Evolutionary conservation across 2,797 vertebrate genomes (phyloP), one percentile per base, ranked within the genome.

Genomic region (Petrocephalus schoutedeni): DNA sequence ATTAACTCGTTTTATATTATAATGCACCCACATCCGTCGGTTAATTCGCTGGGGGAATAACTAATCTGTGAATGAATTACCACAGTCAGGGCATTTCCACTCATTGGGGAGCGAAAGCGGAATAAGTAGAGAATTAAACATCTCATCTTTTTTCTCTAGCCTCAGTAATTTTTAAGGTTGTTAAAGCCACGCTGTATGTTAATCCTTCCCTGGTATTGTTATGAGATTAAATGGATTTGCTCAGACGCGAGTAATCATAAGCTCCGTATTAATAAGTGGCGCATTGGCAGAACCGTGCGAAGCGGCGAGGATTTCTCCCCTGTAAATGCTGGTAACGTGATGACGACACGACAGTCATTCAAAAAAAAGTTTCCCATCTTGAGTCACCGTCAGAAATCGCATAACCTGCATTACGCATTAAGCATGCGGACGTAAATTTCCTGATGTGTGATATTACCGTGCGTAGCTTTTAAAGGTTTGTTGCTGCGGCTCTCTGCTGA

Each of bases 21-120:
- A 91, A 90, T 90, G 91, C 90, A 89, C 91, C 87, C 88, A 86
- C 41, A 87, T 86, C 89, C 89, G 90, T 80, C 4, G 91, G 89
- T 86, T 77, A 80, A 89, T 87, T 88, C 32, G 16, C 77, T 71
- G 87, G 77, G 84, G 86, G 82, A 74, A 23, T 19, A 90, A 94
- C 92, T 90, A 94, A 93, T 71, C 64, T 92, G 93, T 95, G 87
- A 94, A 94, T 93, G 92, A 93, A 92, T 90, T 88, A 4, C 93
- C 58, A 32, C 54, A 19, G 54, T 58, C 57, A 32, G 54, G 32
- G 54, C 57, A 64, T 83, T 85, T 67, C n/a, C 59, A 82, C 61
- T 84, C 89, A 71, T 83, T 2, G 8, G 85, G 87, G 87, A 87
- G 23, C 71, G 74, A 58, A 85, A 58, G 28, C 54, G 16, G 83